Percentiles rank a stretch among this genome's conserved stretches.
phyloP scores from a whole-genome alignment of 2,113 vertebrate species.

The Sminthopsis crassicaudata region DNA sequence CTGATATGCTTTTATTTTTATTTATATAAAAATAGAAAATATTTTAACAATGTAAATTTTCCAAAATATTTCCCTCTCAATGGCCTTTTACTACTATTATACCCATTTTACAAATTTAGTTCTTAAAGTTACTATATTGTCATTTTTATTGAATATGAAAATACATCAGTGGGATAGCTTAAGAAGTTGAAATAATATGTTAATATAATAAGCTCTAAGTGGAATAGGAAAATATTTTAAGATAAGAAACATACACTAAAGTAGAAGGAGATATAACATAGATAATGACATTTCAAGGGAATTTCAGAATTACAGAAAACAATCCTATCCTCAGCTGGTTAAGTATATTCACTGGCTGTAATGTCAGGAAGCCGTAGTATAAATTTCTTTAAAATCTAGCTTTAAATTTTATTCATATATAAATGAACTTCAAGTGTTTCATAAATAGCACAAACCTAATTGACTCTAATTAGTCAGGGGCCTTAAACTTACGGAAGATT shows the following conservation, averaged over 20 bases:
- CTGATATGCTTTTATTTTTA: neutral
- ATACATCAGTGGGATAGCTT: neutral
- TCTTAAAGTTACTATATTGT: neutral
- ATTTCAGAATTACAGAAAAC: neutral
- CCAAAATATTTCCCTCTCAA: too few relatives aligned
- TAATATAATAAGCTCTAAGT: neutral
- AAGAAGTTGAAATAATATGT: neutral
- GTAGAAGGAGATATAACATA: neutral
- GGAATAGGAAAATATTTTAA: neutral
- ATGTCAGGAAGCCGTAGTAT: neutral
- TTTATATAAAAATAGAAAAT: neutral
- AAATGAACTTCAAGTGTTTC: constrained; percentile 23
- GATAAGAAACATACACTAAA: neutral
- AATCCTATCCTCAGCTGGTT: neutral
- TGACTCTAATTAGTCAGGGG: neutral
- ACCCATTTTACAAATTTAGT: neutral
- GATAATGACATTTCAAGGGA: neutral
- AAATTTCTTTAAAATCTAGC: constrained; percentile 3
- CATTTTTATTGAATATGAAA: neutral
- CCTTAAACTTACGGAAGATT: neutral
- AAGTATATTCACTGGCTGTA: neutral
- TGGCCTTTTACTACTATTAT: neutral
- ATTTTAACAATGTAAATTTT: neutral
- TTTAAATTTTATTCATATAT: constrained; percentile 11
- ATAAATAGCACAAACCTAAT: neutral